phyloP scores from a whole-genome alignment of 2,888 invertebrate genomes.

The Callyntrura sp. region DNA sequence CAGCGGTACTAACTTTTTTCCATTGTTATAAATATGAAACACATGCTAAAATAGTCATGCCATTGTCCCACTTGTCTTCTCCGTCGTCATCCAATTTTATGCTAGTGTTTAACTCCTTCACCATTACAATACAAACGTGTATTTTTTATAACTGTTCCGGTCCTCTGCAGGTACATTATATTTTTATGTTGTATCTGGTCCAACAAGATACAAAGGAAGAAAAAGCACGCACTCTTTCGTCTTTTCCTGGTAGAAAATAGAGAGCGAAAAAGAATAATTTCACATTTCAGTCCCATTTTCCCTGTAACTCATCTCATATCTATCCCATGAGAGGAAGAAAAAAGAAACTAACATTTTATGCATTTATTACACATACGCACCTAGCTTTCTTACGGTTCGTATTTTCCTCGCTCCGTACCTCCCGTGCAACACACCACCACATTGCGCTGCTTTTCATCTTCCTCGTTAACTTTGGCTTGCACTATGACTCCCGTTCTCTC shows the following conservation, averaged over 20 bases:
- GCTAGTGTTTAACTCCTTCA: neutral
- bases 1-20: too few relatives aligned
- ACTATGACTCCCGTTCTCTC: slow-evolving; percentile 27
- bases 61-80: neutral
- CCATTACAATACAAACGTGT: too few relatives aligned
- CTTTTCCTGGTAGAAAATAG: slow-evolving; percentile 12
- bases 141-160: neutral
- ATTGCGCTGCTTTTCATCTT: slow-evolving; percentile 21
- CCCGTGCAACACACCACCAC: neutral
- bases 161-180: neutral
- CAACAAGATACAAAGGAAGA: neutral
- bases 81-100: neutral
- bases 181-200: neutral
- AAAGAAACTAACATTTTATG: slow-evolving; percentile 56
- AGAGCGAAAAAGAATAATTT: slow-evolving; percentile 51
- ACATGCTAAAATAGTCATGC: neutral
- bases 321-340: slow-evolving; percentile 55
- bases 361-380: slow-evolving; percentile 70
- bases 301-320: slow-evolving; percentile 72
- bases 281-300: slow-evolving; percentile 59
- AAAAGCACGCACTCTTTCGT: slow-evolving; percentile 28
- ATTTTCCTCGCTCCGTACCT: neutral
- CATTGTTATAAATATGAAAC: too few relatives aligned
- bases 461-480: slow-evolving; percentile 51
- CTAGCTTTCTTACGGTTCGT: slow-evolving; percentile 64